These are phyloP conservation scores for Zaprionus bogoriensis DNA, from an alignment of 2,888 invertebrate species.

Conservation along the genomic window DNA sequence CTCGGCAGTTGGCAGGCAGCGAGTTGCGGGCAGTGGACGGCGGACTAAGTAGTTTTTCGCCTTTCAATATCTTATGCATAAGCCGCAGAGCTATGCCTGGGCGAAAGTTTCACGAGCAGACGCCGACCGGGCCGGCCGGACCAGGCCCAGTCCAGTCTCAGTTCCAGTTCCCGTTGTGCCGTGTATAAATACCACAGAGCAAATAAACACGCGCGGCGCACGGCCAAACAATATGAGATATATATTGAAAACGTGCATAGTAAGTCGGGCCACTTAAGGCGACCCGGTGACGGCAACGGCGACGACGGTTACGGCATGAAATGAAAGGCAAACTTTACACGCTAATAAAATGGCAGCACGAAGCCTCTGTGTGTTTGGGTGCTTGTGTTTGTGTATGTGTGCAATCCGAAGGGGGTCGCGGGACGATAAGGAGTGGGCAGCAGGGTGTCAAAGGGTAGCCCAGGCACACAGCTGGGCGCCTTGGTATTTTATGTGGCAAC, in stretches of 20 bases:
- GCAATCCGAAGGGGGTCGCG: neutral
- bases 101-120: slow-evolving; percentile 9
- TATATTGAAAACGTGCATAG: slow-evolving; percentile 73
- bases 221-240: slow-evolving; percentile 74
- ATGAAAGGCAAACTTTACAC: slow-evolving; percentile 71
- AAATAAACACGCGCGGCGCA: slow-evolving; percentile 72
- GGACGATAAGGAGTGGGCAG: neutral
- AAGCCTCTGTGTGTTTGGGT: slow-evolving; percentile 6
- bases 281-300: slow-evolving; percentile 39
- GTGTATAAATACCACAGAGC: slow-evolving; percentile 67
- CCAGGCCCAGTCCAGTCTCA: neutral
- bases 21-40: no score
- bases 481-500: slow-evolving; percentile 63
- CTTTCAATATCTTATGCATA: slow-evolving; percentile 72
- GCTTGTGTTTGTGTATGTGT: neutral
- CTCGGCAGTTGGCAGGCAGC: slow-evolving; percentile 48
- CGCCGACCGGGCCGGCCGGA: no score
- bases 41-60: no score
- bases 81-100: slow-evolving; percentile 34
- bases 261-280: slow-evolving; percentile 63
- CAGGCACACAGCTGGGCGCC: slow-evolving; percentile 53
- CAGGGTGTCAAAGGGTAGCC: slow-evolving; percentile 1
- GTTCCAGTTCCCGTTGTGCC: slow-evolving; percentile 11
- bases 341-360: slow-evolving; percentile 64
- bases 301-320: slow-evolving; percentile 38